These are phyloP conservation scores for Enteromius unitaeniatus DNA, from an alignment of 2,797 vertebrate species.

Conservation along the genomic window DNA sequence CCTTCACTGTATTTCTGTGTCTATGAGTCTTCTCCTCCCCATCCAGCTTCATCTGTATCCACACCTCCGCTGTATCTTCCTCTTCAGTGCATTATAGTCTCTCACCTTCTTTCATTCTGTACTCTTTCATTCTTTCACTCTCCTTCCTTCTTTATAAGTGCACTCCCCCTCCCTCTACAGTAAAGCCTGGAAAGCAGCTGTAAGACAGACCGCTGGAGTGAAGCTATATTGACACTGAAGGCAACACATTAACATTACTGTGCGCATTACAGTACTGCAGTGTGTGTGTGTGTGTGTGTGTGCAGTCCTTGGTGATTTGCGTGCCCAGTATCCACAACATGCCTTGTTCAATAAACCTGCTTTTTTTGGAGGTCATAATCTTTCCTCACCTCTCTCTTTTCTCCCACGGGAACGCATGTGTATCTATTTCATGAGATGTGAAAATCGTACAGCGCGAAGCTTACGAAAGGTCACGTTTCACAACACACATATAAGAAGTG, in stretches of 20 bases:
- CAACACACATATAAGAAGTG: too few relatives aligned
- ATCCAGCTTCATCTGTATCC: constrained; percentile 42
- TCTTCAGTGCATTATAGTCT: constrained; percentile 35
- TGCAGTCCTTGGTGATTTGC: constrained; percentile 25
- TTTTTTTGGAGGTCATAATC: constrained; percentile 16
- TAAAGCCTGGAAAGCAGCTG: constrained; percentile 71
- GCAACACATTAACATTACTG: constrained; percentile 69
- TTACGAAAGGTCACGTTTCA: constrained; percentile 17
- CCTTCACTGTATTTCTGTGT: constrained; percentile 25
- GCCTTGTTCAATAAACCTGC: constrained; percentile 28
- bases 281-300: constrained; percentile 40
- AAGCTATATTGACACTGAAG: constrained; percentile 69
- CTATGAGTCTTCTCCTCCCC: constrained; percentile 18
- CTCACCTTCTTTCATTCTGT: constrained; percentile 1
- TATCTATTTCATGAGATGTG: neutral
- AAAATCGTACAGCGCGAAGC: neutral
- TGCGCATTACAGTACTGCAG: constrained; percentile 72
- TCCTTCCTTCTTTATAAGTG: constrained; percentile 44
- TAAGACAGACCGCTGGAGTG: constrained; percentile 64
- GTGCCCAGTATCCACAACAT: constrained; percentile 14
- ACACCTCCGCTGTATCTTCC: constrained; percentile 30
- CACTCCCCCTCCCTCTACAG: constrained; percentile 69
- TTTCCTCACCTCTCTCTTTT: constrained; percentile 9
- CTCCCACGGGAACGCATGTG: neutral
- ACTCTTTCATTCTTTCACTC: constrained; percentile 44